Percentiles rank a stretch among this genome's conserved stretches.
These are phyloP conservation scores for Turritopsis rubra DNA, from an alignment of 30 jellyfish, hydroid and myxozoan species.

Conservation along the genomic window DNA sequence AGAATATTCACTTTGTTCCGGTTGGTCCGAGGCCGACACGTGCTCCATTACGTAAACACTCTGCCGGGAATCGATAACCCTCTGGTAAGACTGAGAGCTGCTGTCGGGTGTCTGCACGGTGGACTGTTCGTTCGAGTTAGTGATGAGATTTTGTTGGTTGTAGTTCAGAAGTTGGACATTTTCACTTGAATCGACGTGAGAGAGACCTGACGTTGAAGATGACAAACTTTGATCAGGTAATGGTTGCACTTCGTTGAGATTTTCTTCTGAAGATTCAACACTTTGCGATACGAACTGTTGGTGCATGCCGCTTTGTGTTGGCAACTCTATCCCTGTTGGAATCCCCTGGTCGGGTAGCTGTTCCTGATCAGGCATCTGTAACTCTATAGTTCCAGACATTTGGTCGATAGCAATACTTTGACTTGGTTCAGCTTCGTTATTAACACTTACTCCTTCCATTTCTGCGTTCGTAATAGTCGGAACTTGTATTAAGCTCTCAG, in stretches of 20 bases:
- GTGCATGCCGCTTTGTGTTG: constrained; percentile 22
- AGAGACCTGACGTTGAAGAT: not conserved
- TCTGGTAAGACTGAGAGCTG: constrained; percentile 34
- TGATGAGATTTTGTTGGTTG: constrained; percentile 15
- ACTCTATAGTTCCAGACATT: not conserved
- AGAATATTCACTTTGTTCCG: not conserved
- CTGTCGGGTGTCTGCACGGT: constrained; percentile 39
- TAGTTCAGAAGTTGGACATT: not conserved
- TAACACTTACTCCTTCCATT: constrained; percentile 21
- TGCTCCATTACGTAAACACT: constrained; percentile 37
- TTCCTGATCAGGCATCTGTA: constrained; percentile 3
- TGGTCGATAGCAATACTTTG: constrained; percentile 27
- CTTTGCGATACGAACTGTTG: constrained; percentile 35
- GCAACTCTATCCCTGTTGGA: constrained; percentile 21
- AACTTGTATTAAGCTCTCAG: constrained; percentile 38
- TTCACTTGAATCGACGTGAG: constrained; percentile 18
- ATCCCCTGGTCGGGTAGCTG: constrained; percentile 35
- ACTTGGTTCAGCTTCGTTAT: constrained; percentile 27
- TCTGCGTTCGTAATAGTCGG: constrained; percentile 41
- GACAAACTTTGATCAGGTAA: constrained; percentile 33
- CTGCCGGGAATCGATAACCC: constrained; percentile 25
- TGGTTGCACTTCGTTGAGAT: constrained; percentile 7
- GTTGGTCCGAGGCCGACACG: constrained; percentile 37
- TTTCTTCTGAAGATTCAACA: constrained; percentile 12
- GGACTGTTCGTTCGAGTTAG: constrained; percentile 6